Conservation (phyloP, 2,888 invertebrate genomes). For the Altica lythri region DNA sequence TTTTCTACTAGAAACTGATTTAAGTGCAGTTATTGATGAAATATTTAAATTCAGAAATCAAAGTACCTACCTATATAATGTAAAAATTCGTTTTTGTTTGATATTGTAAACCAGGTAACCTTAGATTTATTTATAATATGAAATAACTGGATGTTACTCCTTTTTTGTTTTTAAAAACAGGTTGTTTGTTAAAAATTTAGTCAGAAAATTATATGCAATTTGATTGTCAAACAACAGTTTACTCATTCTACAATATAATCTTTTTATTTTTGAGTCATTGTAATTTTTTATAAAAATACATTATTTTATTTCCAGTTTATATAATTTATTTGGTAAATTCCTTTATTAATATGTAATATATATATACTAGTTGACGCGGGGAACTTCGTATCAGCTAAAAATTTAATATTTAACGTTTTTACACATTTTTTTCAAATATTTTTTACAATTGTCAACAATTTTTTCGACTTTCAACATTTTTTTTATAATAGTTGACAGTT, state of each 20-base stretch:
- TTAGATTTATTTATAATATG: not conserved
- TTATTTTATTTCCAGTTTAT: not conserved
- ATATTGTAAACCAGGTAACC: not conserved
- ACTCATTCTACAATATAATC: not conserved
- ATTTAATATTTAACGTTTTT: no score
- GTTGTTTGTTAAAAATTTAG: no score
- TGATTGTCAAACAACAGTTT: not conserved
- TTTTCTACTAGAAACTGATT: no score
- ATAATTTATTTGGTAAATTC: no score
- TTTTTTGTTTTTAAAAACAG: not conserved
- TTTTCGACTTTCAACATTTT: no score
- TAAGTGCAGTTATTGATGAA: not conserved
- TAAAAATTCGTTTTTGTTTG: not conserved
- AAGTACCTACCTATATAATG: not conserved
- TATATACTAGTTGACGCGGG: no score
- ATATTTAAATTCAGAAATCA: not conserved
- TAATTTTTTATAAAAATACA: constrained; percentile 5
- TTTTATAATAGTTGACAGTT: no score
- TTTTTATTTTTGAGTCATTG: constrained; percentile 1
- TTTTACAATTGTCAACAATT: no score
- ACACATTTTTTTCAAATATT: no score
- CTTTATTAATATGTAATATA: no score
- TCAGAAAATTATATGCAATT: not conserved
- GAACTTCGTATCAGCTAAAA: no score
- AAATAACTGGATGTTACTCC: not conserved